A percentile compares a stretch with the other conserved stretches of the same genome.
Conservation (phyloP, 2,888 invertebrate genomes). For the Ormyrus labotus region DNA sequence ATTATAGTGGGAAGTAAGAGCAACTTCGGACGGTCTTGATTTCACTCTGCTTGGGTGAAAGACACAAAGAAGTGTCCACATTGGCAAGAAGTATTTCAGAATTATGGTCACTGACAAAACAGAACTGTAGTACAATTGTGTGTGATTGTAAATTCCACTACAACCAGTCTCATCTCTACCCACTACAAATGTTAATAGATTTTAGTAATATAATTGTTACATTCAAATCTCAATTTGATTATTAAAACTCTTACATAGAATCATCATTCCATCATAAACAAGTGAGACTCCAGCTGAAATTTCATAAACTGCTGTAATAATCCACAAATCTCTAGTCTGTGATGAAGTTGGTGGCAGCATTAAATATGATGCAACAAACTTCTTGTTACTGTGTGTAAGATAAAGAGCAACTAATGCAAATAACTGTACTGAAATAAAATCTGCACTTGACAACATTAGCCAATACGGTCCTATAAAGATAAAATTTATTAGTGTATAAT, state of each 20-base stretch:
- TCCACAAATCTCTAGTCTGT: conserved; percentile 77
- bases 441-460: conserved; percentile 77
- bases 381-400: conserved; percentile 72
- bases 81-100: conserved; percentile 68
- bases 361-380: conserved; percentile 63
- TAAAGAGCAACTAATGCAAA: conserved; percentile 77
- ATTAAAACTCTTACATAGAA: conserved; percentile 64
- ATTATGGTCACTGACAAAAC: conserved; percentile 60
- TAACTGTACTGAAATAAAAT: conserved; percentile 76
- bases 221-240: conserved; percentile 1
- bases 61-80: conserved; percentile 68
- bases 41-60: conserved; percentile 68
- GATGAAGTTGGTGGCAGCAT: conserved; percentile 69
- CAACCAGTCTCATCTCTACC: conserved; percentile 72
- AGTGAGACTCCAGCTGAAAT: conserved; percentile 74
- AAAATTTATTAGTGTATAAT: conserved; percentile 29
- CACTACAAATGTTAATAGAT: conserved; percentile 62
- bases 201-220: background rate
- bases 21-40: conserved; percentile 68
- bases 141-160: conserved; percentile 73
- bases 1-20: conserved; percentile 69
- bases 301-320: conserved; percentile 76
- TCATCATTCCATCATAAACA: conserved; percentile 69
- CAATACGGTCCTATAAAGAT: conserved; percentile 76
- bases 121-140: conserved; percentile 71